Evolutionary conservation across 2,113 vertebrate species (phyloP), one percentile per base, ranked within the genome.

Genomic region (Elephas maximus): DNA sequence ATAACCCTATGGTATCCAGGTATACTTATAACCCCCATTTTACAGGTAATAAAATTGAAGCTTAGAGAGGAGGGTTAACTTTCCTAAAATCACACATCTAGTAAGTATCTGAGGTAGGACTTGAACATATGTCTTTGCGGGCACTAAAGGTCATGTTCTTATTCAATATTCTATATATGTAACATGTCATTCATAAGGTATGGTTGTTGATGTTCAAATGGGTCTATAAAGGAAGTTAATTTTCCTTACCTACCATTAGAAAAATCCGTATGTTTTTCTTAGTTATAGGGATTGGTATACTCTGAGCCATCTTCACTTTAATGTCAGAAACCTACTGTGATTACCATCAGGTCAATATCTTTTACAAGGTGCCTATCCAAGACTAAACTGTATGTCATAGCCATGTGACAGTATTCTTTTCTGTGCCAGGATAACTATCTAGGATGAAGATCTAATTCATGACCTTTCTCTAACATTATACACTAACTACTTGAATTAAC

Each of bases 401-500:
- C 30, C 53, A 73, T 60, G 10, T 1, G 2, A 30, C 2, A 73
- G n/a, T 78, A 7, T 74, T 8, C 10, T 78, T 87, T 83, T 67
- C 65, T 90, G 77, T 94, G 33, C 71, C 23, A 65, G 24, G 41
- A 60, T 11, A 84, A 26, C 17, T 91, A 69, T 71, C 57, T 65
- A 77, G 26, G 23, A 37, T 86, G 44, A 73, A 92, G 51, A 77
- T 37, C 45, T 92, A 88, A 85, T 48, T 44, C 33, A 78, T 81
- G 65, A 86, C 63, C 41, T 79, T 84, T 37, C 23, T 82, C 30
- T 85, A 81, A 41, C n/a, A 81, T 85, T 45, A 95, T 89, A 24
- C 21, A 85, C 41, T 81, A 90, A 93, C 69, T 85, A 69, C 10
- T 33, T 78, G n/a, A 86, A 86, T 79, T 88, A 91, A 94, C 23